Percentiles rank a stretch among this genome's conserved stretches.
These are phyloP conservation scores for Pionites leucogaster DNA, from an alignment of 2,113 vertebrate genomes.

Conservation along the genomic window DNA sequence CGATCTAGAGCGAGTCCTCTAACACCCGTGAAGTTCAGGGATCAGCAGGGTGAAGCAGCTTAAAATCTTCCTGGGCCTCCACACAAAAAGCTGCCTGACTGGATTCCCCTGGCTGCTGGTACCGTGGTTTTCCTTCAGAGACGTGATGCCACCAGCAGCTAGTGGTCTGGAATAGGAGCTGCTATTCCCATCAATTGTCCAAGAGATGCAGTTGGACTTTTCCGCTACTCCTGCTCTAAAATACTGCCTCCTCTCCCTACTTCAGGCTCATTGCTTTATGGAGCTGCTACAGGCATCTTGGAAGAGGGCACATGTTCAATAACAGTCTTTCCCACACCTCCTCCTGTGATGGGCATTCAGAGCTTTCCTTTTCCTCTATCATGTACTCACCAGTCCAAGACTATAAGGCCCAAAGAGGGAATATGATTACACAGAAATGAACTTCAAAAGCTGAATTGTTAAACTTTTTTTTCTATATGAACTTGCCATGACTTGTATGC, in stretches of 20 bases:
- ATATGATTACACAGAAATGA: not conserved
- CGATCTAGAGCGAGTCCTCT: conserved; percentile 6
- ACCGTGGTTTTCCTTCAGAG: not conserved
- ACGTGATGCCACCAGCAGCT: not conserved
- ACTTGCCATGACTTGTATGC: not conserved
- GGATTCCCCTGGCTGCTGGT: not conserved
- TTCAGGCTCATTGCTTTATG: not conserved
- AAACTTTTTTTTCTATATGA: not conserved
- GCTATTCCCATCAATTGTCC: not conserved
- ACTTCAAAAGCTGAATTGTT: conserved; percentile 6
- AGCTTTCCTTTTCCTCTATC: not conserved
- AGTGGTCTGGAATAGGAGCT: not conserved
- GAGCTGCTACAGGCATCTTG: not conserved
- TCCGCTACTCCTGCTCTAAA: not conserved
- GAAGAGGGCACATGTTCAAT: not conserved
- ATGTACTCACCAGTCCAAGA: not conserved
- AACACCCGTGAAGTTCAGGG: conserved; percentile 6
- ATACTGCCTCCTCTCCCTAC: not conserved
- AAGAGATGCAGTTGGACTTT: not conserved
- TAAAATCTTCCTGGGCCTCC: not conserved
- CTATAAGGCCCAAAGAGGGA: not conserved
- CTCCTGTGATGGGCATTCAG: not conserved
- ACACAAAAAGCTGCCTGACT: not conserved
- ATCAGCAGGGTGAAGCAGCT: conserved; percentile 6
- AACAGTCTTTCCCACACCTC: not conserved